Conservation (phyloP, 2,888 invertebrate genomes). For the Hydrotaea cyrtoneurina region DNA sequence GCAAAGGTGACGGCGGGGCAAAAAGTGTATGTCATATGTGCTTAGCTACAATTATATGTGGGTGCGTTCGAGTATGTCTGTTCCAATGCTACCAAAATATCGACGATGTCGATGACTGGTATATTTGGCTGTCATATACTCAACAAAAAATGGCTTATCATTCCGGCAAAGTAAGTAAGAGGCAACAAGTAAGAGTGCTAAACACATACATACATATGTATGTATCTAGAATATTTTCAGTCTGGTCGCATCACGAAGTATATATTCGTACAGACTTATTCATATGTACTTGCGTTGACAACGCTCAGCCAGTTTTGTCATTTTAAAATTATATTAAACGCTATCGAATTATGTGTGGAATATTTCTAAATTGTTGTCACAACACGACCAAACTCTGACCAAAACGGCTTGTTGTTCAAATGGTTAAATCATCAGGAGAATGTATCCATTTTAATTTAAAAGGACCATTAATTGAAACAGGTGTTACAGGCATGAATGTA, state of each 20-base stretch:
- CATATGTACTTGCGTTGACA: neutral
- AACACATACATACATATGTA: neutral
- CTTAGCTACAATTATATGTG: neutral
- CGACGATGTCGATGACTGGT: neutral
- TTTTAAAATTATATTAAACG: neutral
- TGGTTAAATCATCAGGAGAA: too few species aligned
- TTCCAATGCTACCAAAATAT: neutral
- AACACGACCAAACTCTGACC: too few species aligned
- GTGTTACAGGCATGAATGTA: too few species aligned
- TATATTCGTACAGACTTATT: neutral
- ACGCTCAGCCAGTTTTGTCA: neutral
- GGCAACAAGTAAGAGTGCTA: neutral
- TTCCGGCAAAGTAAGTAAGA: neutral
- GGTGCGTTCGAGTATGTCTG: neutral
- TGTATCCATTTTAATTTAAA: too few species aligned
- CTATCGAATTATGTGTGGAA: neutral
- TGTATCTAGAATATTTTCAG: too few species aligned
- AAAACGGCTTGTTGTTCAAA: too few species aligned
- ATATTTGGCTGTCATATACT: slow-evolving; percentile 1
- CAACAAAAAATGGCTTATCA: slow-evolving; percentile 22
- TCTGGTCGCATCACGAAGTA: too few species aligned
- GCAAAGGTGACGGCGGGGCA: neutral
- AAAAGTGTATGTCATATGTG: neutral
- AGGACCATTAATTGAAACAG: too few species aligned
- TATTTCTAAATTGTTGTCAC: too few species aligned